A percentile compares a stretch with the other conserved stretches of the same genome.
phyloP scores from a whole-genome alignment of 2,888 invertebrate genomes.

The Sturmia bella region DNA sequence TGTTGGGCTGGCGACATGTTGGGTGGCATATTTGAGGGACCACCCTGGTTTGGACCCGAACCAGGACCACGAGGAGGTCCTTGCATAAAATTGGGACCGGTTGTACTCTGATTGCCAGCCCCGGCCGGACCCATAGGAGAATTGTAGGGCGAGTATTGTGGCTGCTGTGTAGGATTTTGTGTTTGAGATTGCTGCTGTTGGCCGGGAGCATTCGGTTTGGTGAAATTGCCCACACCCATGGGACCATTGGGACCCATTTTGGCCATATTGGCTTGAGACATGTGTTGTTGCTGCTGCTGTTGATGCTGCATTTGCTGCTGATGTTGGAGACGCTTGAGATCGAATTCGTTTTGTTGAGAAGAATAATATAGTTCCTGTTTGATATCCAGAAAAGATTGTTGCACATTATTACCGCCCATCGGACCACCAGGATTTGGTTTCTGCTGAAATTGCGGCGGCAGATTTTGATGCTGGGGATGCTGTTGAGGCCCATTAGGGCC shows the following conservation, averaged over 20 bases:
- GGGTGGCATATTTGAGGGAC: slow-evolving; percentile 70
- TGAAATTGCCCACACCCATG: slow-evolving; percentile 75
- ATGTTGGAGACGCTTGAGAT: slow-evolving; percentile 82
- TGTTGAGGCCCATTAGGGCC: slow-evolving; percentile 76
- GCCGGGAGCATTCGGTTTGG: slow-evolving; percentile 75
- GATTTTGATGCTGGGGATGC: slow-evolving; percentile 76
- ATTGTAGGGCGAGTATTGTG: slow-evolving; percentile 87
- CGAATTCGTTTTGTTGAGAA: slow-evolving; percentile 82
- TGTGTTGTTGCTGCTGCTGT: slow-evolving; percentile 75
- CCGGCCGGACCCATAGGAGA: slow-evolving; percentile 85
- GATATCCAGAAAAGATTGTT: slow-evolving; percentile 83
- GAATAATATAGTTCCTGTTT: slow-evolving; percentile 84
- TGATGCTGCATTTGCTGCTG: slow-evolving; percentile 79
- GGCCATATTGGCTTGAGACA: slow-evolving; percentile 71
- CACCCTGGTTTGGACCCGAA: slow-evolving; percentile 65
- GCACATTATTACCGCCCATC: slow-evolving; percentile 74
- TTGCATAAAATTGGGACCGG: slow-evolving; percentile 79
- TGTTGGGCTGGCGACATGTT: slow-evolving; percentile 73
- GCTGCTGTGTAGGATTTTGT: slow-evolving; percentile 74
- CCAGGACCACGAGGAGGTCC: slow-evolving; percentile 77
- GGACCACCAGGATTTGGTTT: slow-evolving; percentile 68
- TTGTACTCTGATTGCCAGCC: slow-evolving; percentile 75
- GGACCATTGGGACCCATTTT: slow-evolving; percentile 77
- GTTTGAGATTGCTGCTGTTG: slow-evolving; percentile 75
- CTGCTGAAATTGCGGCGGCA: slow-evolving; percentile 78